phyloP scores from a whole-genome alignment of 2,888 invertebrate species.

The Lottia gigantea region DNA sequence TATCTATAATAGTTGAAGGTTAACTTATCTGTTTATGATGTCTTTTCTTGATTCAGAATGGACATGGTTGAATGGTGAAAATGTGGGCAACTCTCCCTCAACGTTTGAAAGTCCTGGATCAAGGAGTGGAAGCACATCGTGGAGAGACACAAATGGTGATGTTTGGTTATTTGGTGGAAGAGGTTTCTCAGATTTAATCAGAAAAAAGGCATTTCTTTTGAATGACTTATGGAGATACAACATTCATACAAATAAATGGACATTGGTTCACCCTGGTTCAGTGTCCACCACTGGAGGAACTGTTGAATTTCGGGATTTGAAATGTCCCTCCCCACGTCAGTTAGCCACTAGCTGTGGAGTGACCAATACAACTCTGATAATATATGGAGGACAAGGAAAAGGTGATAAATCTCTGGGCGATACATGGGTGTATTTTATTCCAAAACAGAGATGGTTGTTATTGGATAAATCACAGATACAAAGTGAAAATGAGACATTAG shows the following conservation, averaged over 20 bases:
- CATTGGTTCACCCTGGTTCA: slow-evolving; percentile 38
- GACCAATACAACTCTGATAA: slow-evolving; percentile 37
- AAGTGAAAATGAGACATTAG: background rate
- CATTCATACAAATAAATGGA: slow-evolving; percentile 35
- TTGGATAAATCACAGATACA: background rate
- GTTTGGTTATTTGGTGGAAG: slow-evolving; percentile 57
- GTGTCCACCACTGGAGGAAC: slow-evolving; percentile 17
- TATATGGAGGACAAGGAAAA: slow-evolving; percentile 52
- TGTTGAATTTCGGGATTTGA: background rate
- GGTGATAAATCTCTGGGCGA: slow-evolving; percentile 44
- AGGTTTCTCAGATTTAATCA: slow-evolving; percentile 29
- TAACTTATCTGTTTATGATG: too few species aligned
- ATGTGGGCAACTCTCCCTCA: slow-evolving; percentile 30
- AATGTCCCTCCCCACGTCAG: slow-evolving; percentile 38
- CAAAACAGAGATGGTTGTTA: slow-evolving; percentile 20
- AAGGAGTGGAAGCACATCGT: slow-evolving; percentile 46
- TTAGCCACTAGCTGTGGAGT: slow-evolving; percentile 52
- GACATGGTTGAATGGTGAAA: slow-evolving; percentile 46
- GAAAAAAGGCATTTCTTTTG: slow-evolving; percentile 34
- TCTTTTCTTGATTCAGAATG: slow-evolving; percentile 38
- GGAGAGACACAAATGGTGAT: slow-evolving; percentile 36
- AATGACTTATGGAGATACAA: slow-evolving; percentile 54
- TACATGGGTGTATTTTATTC: slow-evolving; percentile 50
- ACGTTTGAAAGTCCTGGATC: slow-evolving; percentile 41
- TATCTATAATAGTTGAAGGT: too few species aligned